These are phyloP conservation scores for Rhagophthalmus giganteus DNA, from an alignment of 2,888 invertebrate genomes.

Conservation along the genomic window DNA sequence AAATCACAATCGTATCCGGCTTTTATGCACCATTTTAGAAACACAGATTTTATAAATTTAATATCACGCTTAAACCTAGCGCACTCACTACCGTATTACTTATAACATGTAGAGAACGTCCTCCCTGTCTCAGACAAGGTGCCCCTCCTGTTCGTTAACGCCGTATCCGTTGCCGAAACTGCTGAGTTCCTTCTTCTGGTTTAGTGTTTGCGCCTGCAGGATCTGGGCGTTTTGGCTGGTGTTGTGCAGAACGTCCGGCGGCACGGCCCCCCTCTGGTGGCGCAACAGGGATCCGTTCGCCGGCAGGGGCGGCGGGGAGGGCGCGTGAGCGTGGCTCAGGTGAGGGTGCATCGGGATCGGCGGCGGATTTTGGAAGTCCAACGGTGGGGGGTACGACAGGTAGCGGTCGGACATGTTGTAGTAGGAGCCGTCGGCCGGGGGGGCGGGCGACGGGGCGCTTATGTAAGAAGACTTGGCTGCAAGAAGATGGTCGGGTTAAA, in stretches of 20 bases:
- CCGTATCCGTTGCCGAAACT: conserved; percentile 56
- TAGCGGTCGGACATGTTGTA: conserved; percentile 83
- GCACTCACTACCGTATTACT: conserved; percentile 11
- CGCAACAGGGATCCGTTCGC: conserved; percentile 53
- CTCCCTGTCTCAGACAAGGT: conserved; percentile 55
- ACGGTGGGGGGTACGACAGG: conserved; percentile 76
- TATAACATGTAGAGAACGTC: conserved; percentile 37
- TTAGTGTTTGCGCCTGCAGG: conserved; percentile 53
- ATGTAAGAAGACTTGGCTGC: conserved; percentile 65
- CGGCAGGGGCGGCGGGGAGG: conserved; percentile 47
- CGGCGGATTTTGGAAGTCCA: conserved; percentile 64
- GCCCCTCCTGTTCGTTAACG: conserved; percentile 56
- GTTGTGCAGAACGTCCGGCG: conserved; percentile 55
- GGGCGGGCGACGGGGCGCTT: conserved; percentile 72
- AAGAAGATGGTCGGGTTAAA: too few species aligned
- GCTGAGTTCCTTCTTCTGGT: conserved; percentile 53
- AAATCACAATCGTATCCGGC: conserved; percentile 24
- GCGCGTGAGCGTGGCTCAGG: conserved; percentile 59
- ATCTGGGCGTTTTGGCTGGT: conserved; percentile 55
- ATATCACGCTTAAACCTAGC: conserved; percentile 12
- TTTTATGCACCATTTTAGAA: conserved; percentile 11
- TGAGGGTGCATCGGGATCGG: conserved; percentile 58
- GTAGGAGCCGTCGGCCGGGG: conserved; percentile 76
- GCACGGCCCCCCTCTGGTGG: conserved; percentile 47
- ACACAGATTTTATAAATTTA: conserved; percentile 15